phyloP scores from a whole-genome alignment of 2,113 vertebrate genomes.

The Stictonetta naevosa region DNA sequence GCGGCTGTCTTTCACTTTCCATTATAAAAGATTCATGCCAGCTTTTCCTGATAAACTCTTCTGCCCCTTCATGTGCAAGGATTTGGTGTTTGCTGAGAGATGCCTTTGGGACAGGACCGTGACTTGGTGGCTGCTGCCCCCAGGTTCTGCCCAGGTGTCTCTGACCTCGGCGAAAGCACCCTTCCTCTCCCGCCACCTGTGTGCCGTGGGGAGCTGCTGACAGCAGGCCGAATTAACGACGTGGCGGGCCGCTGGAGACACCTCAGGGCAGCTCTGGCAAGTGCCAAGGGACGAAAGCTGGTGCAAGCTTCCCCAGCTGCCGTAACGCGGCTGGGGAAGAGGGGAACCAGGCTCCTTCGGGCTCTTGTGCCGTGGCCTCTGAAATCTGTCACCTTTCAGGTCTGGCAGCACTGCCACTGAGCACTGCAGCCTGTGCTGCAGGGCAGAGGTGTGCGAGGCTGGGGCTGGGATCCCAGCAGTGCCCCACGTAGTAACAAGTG shows the following conservation, averaged over 20 bases:
- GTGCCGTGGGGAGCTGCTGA: background rate
- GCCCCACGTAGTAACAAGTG: background rate
- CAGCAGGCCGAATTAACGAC: background rate
- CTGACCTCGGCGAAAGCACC: no score
- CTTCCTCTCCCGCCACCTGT: background rate
- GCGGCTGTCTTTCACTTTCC: background rate
- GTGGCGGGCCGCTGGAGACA: background rate
- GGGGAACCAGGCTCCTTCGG: background rate
- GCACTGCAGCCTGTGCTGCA: no score
- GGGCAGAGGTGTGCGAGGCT: background rate
- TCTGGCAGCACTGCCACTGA: background rate
- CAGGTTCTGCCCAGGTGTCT: background rate
- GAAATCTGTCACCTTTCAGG: background rate
- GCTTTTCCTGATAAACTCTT: background rate
- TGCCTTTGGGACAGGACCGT: background rate
- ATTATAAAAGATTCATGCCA: background rate
- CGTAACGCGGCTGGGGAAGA: background rate
- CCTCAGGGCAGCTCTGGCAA: background rate
- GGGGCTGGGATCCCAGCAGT: background rate
- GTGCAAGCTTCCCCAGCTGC: background rate
- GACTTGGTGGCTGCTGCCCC: accelerated
- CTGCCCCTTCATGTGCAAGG: conserved; percentile 1
- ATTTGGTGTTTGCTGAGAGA: background rate
- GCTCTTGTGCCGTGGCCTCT: background rate
- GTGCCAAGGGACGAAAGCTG: background rate